Percentiles rank a stretch among this genome's conserved stretches.
These are phyloP conservation scores for Eupithecia insigniata DNA, from an alignment of 2,888 invertebrate genomes.

Conservation along the genomic window DNA sequence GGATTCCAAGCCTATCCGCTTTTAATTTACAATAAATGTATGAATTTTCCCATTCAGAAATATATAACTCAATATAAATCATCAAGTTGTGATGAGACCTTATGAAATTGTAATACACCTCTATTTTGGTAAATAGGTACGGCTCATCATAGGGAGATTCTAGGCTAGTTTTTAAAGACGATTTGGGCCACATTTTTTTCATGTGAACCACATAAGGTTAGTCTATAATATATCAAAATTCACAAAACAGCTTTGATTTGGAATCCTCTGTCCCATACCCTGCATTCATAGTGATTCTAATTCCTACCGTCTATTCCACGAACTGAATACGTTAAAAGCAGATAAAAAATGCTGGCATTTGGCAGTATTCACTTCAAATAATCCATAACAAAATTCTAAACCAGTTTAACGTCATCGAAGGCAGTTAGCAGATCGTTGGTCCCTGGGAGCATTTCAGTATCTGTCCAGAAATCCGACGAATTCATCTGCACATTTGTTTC, in stretches of 20 bases:
- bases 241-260: slow-evolving; percentile 25
- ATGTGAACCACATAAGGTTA: background rate
- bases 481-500: slow-evolving; percentile 62
- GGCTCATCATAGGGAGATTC: background rate
- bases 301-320: slow-evolving; percentile 50
- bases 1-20: background rate
- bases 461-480: slow-evolving; percentile 71
- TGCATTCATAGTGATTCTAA: slow-evolving; percentile 22
- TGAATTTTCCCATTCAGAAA: background rate
- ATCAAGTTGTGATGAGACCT: background rate
- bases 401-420: slow-evolving; percentile 76
- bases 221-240: slow-evolving; percentile 13
- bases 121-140: background rate
- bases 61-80: background rate
- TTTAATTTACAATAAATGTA: background rate
- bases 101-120: background rate
- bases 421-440: slow-evolving; percentile 71
- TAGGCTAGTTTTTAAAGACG: background rate
- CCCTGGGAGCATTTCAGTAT: slow-evolving; percentile 69
- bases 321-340: slow-evolving; percentile 25
- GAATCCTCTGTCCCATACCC: background rate
- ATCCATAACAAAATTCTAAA: slow-evolving; percentile 55
- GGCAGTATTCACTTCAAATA: slow-evolving; percentile 56
- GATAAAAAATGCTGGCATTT: slow-evolving; percentile 45
- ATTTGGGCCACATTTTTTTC: background rate